phyloP scores from a whole-genome alignment of 35 echinoderm and acorn worm species.

The Acanthaster planci region DNA sequence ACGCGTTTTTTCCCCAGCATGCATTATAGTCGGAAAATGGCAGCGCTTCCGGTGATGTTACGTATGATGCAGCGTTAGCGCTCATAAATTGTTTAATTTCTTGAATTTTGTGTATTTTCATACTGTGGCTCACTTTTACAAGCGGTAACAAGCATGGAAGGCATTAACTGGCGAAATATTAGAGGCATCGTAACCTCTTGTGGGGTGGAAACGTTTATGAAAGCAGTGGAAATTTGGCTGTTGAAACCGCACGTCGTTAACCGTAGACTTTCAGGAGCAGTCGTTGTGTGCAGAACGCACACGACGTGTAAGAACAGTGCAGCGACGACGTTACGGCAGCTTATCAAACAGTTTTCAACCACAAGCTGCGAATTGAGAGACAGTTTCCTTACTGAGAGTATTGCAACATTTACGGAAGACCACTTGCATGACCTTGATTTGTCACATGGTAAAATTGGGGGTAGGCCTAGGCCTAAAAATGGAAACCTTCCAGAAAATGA shows the following conservation, averaged over 20 bases:
- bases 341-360: too few species aligned
- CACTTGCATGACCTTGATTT: too few species aligned
- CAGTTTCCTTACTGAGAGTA: too few species aligned
- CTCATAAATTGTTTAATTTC: neutral
- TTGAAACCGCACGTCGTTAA: conserved; percentile 85
- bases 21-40: neutral
- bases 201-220: conserved; percentile 19
- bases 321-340: too few species aligned
- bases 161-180: conserved; percentile 6
- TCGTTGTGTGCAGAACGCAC: neutral
- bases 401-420: too few species aligned
- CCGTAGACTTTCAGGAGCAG: conserved; percentile 45
- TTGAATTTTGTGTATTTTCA: neutral
- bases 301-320: too few species aligned
- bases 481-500: too few species aligned
- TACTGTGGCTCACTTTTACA: neutral
- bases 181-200: neutral
- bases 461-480: too few species aligned
- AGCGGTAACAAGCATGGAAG: conserved; percentile 13
- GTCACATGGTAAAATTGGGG: too few species aligned
- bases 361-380: too few species aligned
- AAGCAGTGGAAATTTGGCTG: conserved; percentile 73
- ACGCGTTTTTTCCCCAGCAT: neutral
- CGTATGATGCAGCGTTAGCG: neutral
- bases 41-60: neutral